phyloP scores from a whole-genome alignment of 2,797 vertebrate species.

The Sphaeramia orbicularis region DNA sequence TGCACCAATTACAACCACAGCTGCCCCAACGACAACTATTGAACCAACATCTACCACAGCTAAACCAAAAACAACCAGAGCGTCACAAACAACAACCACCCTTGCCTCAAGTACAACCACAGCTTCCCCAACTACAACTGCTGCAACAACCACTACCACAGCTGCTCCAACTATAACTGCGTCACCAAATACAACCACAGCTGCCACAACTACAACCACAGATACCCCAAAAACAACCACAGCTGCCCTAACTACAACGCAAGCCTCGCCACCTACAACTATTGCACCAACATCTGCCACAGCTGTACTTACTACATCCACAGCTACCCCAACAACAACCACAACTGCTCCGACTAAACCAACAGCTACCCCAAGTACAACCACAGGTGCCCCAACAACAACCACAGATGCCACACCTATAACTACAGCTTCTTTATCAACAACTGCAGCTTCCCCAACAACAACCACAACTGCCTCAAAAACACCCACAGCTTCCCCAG shows the following conservation, averaged over 20 bases:
- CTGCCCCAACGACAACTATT: not conserved
- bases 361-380: not conserved
- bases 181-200: not conserved
- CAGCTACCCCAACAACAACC: not conserved
- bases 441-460: too few relatives aligned
- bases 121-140: not conserved
- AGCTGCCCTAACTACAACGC: not conserved
- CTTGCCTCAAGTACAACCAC: not conserved
- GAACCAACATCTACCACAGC: too few relatives aligned
- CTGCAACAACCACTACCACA: not conserved
- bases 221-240: not conserved
- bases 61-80: not conserved
- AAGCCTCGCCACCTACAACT: not conserved
- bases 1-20: not conserved
- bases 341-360: not conserved
- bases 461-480: not conserved
- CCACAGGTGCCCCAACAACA: not conserved
- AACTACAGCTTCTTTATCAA: not conserved
- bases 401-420: not conserved
- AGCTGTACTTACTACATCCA: not conserved
- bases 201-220: too few relatives aligned
- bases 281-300: not conserved
- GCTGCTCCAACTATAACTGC: not conserved
- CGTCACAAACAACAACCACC: not conserved
- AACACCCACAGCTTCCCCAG: too few relatives aligned